phyloP scores from a whole-genome alignment of 1,140 invertebrate genomes.

The Caerostris darwini region DNA sequence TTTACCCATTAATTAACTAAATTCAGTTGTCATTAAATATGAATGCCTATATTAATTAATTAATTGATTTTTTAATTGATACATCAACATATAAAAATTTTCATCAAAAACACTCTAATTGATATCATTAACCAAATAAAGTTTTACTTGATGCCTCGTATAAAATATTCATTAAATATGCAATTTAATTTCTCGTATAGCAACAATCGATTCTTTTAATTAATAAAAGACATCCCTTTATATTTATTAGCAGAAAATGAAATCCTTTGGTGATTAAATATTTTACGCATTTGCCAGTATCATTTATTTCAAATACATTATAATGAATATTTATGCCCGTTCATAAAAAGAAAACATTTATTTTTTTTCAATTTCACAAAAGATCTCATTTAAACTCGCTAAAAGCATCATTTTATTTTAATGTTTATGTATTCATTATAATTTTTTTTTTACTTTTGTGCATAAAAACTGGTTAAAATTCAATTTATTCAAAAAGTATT shows the following conservation, averaged over 20 bases:
- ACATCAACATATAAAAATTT: no score
- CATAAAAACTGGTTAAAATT: background rate
- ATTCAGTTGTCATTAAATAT: no score
- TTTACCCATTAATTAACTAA: no score
- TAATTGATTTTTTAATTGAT: no score
- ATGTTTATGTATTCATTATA: background rate
- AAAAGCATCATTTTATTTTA: background rate
- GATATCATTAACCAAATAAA: no score
- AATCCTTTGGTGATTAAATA: background rate
- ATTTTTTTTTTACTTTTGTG: background rate
- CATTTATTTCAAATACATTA: background rate
- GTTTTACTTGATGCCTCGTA: no score
- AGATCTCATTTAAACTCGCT: background rate
- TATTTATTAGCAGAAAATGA: background rate
- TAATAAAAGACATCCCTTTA: no score
- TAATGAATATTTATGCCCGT: background rate
- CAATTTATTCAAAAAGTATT: background rate
- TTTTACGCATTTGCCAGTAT: background rate
- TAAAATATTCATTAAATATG: no score
- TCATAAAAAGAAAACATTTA: background rate
- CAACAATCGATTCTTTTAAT: no score
- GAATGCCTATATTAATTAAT: no score
- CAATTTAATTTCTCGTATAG: no score
- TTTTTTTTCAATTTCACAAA: background rate
- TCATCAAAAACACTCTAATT: no score